Percentiles rank a stretch among this genome's conserved stretches.
Evolutionary conservation across 2,797 vertebrate species (phyloP).

Genomic region (Lithobates pipiens): DNA sequence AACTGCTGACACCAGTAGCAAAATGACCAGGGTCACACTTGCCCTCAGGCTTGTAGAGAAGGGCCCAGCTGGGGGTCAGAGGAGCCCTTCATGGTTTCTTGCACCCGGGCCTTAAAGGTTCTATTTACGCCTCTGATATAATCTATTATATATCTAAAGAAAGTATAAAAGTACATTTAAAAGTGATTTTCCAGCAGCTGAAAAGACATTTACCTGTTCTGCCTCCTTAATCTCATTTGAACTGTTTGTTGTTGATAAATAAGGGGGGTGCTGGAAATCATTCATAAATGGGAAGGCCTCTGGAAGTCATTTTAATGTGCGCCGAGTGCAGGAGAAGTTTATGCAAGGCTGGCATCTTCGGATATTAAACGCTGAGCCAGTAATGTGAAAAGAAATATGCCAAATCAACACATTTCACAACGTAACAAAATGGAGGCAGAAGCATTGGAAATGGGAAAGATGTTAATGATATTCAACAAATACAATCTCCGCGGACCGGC

Average conservation of each 20-base stretch:
- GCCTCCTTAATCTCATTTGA: no score
- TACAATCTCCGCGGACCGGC: conserved; percentile 12
- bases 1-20: no score
- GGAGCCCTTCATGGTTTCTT: no score
- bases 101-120: no score
- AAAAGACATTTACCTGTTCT: no score
- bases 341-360: conserved; percentile 23
- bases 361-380: background rate
- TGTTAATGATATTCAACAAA: conserved; percentile 15
- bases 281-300: background rate
- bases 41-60: no score
- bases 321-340: conserved; percentile 4
- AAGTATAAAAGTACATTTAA: no score
- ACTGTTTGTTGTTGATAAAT: background rate
- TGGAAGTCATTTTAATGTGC: conserved; percentile 4
- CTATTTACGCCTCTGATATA: no score
- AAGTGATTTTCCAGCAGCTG: no score
- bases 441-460: conserved; percentile 6
- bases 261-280: background rate
- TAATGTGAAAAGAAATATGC: conserved; percentile 12
- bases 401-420: conserved; percentile 28
- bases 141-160: no score
- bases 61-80: no score
- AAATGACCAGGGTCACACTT: no score
- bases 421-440: background rate